These are phyloP conservation scores for Nothocercus julius DNA, from an alignment of 2,113 vertebrate genomes.

Conservation along the genomic window DNA sequence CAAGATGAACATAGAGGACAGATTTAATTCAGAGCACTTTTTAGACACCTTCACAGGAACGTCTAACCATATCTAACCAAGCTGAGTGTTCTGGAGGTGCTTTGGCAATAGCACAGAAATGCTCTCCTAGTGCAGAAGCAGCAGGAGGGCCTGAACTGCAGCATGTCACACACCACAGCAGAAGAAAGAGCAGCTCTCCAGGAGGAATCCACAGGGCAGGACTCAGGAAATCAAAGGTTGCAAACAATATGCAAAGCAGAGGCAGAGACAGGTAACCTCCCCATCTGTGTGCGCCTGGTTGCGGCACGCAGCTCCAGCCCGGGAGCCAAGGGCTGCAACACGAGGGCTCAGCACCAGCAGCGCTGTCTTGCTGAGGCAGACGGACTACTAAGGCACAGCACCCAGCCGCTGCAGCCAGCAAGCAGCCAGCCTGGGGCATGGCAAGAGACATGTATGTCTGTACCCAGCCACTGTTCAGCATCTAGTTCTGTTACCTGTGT, in stretches of 20 bases:
- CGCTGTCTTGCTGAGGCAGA: not conserved
- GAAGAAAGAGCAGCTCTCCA: too few relatives aligned
- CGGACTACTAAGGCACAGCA: not conserved
- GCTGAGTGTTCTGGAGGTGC: not conserved
- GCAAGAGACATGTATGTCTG: rapidly evolving
- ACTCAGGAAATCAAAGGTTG: not conserved
- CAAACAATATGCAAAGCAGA: not conserved
- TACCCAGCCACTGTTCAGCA: not conserved
- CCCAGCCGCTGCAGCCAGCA: not conserved
- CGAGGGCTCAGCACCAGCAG: not conserved
- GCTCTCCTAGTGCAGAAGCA: not conserved
- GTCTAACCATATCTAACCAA: not conserved
- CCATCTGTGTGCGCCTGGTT: not conserved
- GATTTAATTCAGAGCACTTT: not conserved
- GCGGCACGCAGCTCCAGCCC: not conserved
- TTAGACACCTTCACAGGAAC: not conserved
- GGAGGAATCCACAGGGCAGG: too few relatives aligned
- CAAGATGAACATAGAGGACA: not conserved
- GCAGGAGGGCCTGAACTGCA: rapidly evolving
- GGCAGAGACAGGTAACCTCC: rapidly evolving
- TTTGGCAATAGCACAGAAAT: not conserved
- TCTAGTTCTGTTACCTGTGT: not conserved
- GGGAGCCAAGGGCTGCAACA: not conserved
- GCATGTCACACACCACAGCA: too few relatives aligned
- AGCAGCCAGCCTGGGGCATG: not conserved